Conservation (phyloP, 2,113 vertebrate species). For the Apodemus speciosus region DNA sequence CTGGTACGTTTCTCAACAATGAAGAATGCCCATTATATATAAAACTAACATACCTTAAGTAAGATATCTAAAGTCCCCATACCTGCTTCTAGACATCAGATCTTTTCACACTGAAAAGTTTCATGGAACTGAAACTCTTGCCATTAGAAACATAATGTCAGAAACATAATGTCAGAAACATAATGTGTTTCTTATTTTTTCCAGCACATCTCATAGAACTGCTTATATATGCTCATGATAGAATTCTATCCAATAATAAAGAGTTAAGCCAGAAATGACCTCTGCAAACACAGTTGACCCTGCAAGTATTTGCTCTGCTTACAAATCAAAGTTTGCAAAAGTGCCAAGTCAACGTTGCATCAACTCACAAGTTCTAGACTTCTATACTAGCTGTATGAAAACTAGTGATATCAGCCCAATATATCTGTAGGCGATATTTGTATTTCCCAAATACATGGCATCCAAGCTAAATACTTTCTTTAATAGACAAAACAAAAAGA, state of each 20-base stretch:
- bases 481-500: not conserved
- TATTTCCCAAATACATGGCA: constrained; percentile 1
- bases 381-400: not conserved
- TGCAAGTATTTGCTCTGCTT: not conserved
- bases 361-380: not conserved
- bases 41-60: not conserved
- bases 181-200: not conserved
- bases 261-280: not conserved
- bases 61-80: not conserved
- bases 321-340: not conserved
- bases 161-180: not conserved
- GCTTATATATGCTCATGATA: not conserved
- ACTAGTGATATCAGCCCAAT: not conserved
- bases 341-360: not conserved
- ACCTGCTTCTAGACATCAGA: not conserved
- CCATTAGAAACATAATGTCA: not conserved
- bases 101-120: not conserved
- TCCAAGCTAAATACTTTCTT: constrained; percentile 42
- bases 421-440: constrained; percentile 46
- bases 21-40: not conserved
- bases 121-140: constrained; percentile 9
- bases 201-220: not conserved
- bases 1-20: not conserved
- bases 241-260: not conserved
- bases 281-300: not conserved